Conservation (phyloP, 1,140 invertebrate genomes). For the Eubasilissa regina region DNA sequence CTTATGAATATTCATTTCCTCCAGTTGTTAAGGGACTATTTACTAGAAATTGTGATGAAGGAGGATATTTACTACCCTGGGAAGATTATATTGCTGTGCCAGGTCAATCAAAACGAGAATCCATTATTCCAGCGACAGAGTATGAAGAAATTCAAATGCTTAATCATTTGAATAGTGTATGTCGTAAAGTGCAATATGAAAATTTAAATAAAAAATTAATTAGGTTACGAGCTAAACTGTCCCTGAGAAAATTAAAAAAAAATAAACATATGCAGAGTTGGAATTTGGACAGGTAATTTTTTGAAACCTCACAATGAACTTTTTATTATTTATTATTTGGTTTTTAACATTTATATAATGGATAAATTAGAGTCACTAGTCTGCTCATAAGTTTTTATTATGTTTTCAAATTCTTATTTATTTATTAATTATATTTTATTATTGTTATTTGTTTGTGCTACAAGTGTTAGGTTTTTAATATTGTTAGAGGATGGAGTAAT, state of each 20-base stretch:
- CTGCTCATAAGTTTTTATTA: not conserved
- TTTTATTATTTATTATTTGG: too few species aligned
- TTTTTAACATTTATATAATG: not conserved
- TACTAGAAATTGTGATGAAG: constrained; percentile 4
- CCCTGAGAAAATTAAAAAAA: constrained; percentile 54
- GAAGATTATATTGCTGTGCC: constrained; percentile 8
- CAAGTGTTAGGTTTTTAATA: too few species aligned
- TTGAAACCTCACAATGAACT: too few species aligned
- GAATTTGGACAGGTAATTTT: constrained; percentile 55
- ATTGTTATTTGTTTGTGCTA: too few species aligned
- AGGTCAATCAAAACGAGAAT: constrained; percentile 23
- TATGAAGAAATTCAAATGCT: constrained; percentile 55
- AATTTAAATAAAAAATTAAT: constrained; percentile 51
- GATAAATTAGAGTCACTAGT: not conserved
- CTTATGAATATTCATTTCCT: not conserved
- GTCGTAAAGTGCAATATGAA: constrained; percentile 46
- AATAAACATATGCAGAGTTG: constrained; percentile 46
- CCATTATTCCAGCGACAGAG: constrained; percentile 38
- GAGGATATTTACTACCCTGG: constrained; percentile 44
- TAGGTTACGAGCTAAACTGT: constrained; percentile 52
- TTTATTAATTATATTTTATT: constrained; percentile 1
- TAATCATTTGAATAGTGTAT: constrained; percentile 51
- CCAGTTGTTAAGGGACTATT: constrained; percentile 28
- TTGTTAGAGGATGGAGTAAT: too few species aligned
- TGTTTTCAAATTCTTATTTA: constrained; percentile 31